A percentile compares a stretch with the other conserved stretches of the same genome.
Evolutionary conservation across 2,888 invertebrate species (phyloP).

Genomic region (Biston betularia): DNA sequence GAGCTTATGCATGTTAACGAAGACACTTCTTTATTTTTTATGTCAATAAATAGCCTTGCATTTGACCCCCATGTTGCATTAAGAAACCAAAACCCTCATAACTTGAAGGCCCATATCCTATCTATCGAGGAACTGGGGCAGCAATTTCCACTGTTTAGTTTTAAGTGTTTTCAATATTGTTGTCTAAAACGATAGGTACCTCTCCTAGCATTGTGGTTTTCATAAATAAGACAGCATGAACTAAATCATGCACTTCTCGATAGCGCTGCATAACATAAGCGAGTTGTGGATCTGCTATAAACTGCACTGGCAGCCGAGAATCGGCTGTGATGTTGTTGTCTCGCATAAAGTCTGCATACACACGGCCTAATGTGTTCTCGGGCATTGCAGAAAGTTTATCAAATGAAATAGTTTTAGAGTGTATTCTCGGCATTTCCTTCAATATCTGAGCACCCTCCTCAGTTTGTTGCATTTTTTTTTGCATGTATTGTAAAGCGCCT

Average conservation of each 20-base stretch:
- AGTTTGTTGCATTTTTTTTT: slow-evolving; percentile 90
- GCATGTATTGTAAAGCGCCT: slow-evolving; percentile 90
- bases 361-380: slow-evolving; percentile 93
- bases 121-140: too few species aligned
- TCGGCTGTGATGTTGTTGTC: slow-evolving; percentile 97
- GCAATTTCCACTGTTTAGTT: too few species aligned
- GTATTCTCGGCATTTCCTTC: slow-evolving; percentile 93
- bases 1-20: too few species aligned
- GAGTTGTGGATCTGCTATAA: slow-evolving; percentile 94
- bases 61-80: too few species aligned
- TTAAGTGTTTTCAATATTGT: too few species aligned
- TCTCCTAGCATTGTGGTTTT: slow-evolving; percentile 96
- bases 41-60: too few species aligned
- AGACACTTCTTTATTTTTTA: too few species aligned
- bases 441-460: slow-evolving; percentile 92
- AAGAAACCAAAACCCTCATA: too few species aligned
- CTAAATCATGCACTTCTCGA: slow-evolving; percentile 98
- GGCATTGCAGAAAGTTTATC: slow-evolving; percentile 90
- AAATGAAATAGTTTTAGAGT: slow-evolving; percentile 92
- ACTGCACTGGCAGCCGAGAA: slow-evolving; percentile 94
- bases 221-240: slow-evolving; percentile 96
- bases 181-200: slow-evolving; percentile 69
- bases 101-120: too few species aligned
- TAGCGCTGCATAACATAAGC: slow-evolving; percentile 99
- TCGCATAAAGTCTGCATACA: slow-evolving; percentile 93